Evolutionary conservation across 2,888 invertebrate genomes (phyloP), one percentile per base, ranked within the genome.

Genomic region (Leucania comma): DNA sequence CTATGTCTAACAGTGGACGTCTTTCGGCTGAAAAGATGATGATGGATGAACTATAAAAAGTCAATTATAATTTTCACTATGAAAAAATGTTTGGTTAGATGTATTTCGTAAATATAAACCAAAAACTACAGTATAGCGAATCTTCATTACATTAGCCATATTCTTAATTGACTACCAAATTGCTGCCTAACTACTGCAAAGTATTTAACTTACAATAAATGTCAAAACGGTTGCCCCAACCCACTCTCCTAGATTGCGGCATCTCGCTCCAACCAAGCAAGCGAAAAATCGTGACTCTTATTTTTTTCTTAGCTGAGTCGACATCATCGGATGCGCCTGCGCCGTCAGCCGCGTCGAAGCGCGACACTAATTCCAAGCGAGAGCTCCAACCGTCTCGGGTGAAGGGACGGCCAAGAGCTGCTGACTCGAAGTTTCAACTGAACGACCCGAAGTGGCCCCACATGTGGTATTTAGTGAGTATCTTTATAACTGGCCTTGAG

Each of bases 391-490:
- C 97, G 84, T 96, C 98, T 81, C 96, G 97, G 78, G 98, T 99
- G 93, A 97, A 99, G 85, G 98, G 98, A 87, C 91, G 93, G 89
- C 90, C 94, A 73, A 88, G 94, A 61, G 90, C 95, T 26, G 91
- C 94, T 10, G 94, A 94, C 88, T 90, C 93, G 72, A 94, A 94
- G 86, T 95, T 96, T 84, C 95, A 96, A 80, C 96, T 98, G 81
- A 98, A 98, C 90, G 99, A 99, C 95, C 98, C 98, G 46, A 98
- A 98, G 94, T 99, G 99, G 99, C 97, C 98, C 48, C 97, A 97
- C 86, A 99, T 99, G 99, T 99, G 99, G 99, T 99, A 99, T 96
- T 96, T 99, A 97, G 99, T 99, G 96, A 97, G 98, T 97, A 82
- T 71, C 12, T 4, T 32, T 54, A 8, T 35, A 35, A 5, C 32